phyloP scores from a whole-genome alignment of 1,140 invertebrate genomes.

The fruit fly (Drosophila melanogaster) region Release_6_plus_ISO1_MT NC_004354.4:7071001-7071500 shows the following conservation, averaged over 20 bases:
- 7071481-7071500: conserved; percentile 68
- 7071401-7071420: conserved; percentile 63
- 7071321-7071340: neutral
- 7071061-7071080: neutral
- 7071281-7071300: neutral
- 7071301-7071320: neutral
- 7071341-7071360: no score
- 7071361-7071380: neutral
- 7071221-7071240: neutral
- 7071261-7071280: neutral
- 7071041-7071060: neutral
- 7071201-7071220: neutral
- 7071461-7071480: conserved; percentile 59
- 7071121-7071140: neutral
- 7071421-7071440: conserved; percentile 80
- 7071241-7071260: neutral
- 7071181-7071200: conserved; percentile 3
- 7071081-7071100: neutral
- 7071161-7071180: neutral
- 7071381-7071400: neutral
- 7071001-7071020: neutral
- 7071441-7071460: conserved; percentile 71
- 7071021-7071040: neutral
- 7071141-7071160: conserved; percentile 3
- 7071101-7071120: neutral